Evolutionary conservation across 2,888 invertebrate species (phyloP).

Genomic region (Drosophila melanosoma): DNA sequence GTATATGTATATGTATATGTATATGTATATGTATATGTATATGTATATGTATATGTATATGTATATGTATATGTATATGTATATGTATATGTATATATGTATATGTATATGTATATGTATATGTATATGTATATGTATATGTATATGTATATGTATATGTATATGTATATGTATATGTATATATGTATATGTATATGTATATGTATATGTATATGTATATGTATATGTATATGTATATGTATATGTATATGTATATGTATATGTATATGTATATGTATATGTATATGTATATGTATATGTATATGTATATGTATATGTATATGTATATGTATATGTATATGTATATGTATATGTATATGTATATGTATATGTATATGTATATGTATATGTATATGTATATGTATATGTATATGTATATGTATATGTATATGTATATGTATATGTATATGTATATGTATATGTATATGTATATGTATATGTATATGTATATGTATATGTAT

Average conservation of each 20-base stretch:
- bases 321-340: constrained; percentile 12
- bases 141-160: not conserved
- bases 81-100: constrained; percentile 1
- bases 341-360: constrained; percentile 8
- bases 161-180: not conserved
- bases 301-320: constrained; percentile 3
- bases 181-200: constrained; percentile 5
- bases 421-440: not conserved
- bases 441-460: constrained; percentile 1
- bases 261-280: constrained; percentile 13
- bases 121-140: constrained; percentile 1
- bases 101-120: constrained; percentile 1
- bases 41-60: constrained; percentile 6
- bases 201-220: constrained; percentile 1
- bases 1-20: constrained; percentile 3
- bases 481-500: constrained; percentile 4
- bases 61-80: not conserved
- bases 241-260: constrained; percentile 9
- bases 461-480: constrained; percentile 8
- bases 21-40: constrained; percentile 3
- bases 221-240: constrained; percentile 22
- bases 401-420: not conserved
- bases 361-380: constrained; percentile 7
- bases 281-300: constrained; percentile 8
- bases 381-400: not conserved